phyloP scores from a whole-genome alignment of 2,888 invertebrate genomes.

The Epiblema foenella region DNA sequence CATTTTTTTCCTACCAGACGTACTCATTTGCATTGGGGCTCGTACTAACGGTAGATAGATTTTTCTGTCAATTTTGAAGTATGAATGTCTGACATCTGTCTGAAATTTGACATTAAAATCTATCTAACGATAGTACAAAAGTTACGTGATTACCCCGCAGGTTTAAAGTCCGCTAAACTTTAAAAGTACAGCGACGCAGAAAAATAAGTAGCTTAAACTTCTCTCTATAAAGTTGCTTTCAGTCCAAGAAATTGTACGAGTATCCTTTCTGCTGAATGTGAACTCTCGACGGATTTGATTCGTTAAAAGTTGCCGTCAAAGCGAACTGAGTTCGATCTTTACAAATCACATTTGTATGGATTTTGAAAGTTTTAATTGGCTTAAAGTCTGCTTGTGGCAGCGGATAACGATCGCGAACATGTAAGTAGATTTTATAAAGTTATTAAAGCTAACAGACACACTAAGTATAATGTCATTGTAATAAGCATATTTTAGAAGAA shows the following conservation, averaged over 20 bases:
- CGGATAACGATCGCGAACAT: conserved; percentile 15
- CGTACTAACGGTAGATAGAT: no score
- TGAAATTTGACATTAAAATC: no score
- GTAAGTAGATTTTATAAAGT: neutral
- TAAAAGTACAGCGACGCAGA: conserved; percentile 15
- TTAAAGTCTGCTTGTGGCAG: conserved; percentile 17
- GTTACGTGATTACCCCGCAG: no score
- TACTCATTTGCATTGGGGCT: no score
- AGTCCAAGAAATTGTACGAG: conserved; percentile 16
- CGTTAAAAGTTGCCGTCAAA: conserved; percentile 52
- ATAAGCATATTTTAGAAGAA: no score
- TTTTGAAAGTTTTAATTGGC: conserved; percentile 45
- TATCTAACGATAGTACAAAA: no score
- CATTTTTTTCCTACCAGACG: no score
- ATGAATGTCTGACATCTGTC: no score
- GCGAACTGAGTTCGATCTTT: conserved; percentile 36
- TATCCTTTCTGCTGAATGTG: conserved; percentile 6
- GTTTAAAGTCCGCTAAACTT: neutral
- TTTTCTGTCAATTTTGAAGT: no score
- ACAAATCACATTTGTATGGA: conserved; percentile 34
- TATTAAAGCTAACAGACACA: no score
- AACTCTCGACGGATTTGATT: conserved; percentile 42
- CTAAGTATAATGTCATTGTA: no score
- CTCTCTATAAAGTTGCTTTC: conserved; percentile 2
- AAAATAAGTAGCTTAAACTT: conserved; percentile 29